Evolutionary conservation across 2,888 invertebrate species (phyloP).

Genomic region (Torymus tubicola): DNA sequence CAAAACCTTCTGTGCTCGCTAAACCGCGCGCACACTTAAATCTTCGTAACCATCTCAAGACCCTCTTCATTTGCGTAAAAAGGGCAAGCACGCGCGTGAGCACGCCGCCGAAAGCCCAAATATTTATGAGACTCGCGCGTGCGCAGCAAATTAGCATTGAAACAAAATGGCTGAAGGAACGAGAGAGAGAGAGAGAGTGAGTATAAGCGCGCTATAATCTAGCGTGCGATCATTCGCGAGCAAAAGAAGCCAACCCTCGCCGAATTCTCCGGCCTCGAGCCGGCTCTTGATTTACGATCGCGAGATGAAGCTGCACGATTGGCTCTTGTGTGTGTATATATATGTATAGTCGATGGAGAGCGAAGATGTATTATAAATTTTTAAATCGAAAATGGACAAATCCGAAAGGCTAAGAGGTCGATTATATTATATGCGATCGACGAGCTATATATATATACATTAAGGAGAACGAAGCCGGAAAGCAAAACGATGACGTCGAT

Average conservation of each 20-base stretch:
- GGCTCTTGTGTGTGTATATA: too few species aligned
- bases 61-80: conserved; percentile 22
- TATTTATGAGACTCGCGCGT: conserved; percentile 54
- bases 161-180: conserved; percentile 53
- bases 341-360: too few species aligned
- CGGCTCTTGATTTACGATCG: conserved; percentile 63
- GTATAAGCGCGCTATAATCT: conserved; percentile 40
- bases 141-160: conserved; percentile 58
- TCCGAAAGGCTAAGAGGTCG: too few species aligned
- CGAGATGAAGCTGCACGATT: conserved; percentile 13
- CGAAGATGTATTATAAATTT: too few species aligned
- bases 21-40: too few species aligned
- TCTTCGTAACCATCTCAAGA: background rate
- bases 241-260: background rate
- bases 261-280: conserved; percentile 40
- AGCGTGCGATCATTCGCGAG: conserved; percentile 37
- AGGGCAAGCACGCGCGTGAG: background rate
- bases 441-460: too few species aligned
- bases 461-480: too few species aligned
- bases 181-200: too few species aligned
- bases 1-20: too few species aligned
- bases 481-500: too few species aligned
- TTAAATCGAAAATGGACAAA: too few species aligned
- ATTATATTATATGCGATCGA: too few species aligned
- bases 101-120: conserved; percentile 28